These are phyloP conservation scores for Anthophora plumipes DNA, from an alignment of 2,888 invertebrate species.

Conservation along the genomic window DNA sequence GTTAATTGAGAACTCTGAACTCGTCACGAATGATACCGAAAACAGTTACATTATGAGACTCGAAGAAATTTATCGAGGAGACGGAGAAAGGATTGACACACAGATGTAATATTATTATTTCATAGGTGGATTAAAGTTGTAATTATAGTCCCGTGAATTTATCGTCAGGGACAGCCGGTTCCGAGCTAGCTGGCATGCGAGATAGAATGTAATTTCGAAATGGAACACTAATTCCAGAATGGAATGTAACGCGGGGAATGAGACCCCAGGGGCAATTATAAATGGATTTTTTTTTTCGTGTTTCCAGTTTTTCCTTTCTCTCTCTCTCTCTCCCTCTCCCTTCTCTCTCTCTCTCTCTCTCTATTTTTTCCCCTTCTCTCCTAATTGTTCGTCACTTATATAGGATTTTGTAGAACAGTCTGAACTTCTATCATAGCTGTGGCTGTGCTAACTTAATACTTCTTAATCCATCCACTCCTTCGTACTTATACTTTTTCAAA, in stretches of 20 bases:
- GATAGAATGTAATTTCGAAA: slow-evolving; percentile 57
- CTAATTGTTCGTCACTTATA: neutral
- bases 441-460: neutral
- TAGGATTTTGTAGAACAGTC: neutral
- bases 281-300: slow-evolving; percentile 25
- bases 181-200: slow-evolving; percentile 10
- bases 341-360: too few species aligned
- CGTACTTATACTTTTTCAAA: too few species aligned
- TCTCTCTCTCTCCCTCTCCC: too few species aligned
- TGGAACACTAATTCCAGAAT: slow-evolving; percentile 49
- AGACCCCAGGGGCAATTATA: slow-evolving; percentile 33
- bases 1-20: too few species aligned
- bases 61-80: neutral
- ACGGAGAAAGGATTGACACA: neutral
- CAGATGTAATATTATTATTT: slow-evolving; percentile 50
- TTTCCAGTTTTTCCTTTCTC: neutral
- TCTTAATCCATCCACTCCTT: neutral
- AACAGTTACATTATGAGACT: too few species aligned
- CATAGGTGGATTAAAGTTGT: slow-evolving; percentile 43
- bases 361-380: neutral
- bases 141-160: slow-evolving; percentile 46
- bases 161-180: slow-evolving; percentile 23
- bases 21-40: too few species aligned
- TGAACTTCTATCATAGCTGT: neutral
- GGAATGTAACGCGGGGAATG: slow-evolving; percentile 42